Conservation (phyloP, 2,113 vertebrate genomes). For the Bufo bufo region DNA sequence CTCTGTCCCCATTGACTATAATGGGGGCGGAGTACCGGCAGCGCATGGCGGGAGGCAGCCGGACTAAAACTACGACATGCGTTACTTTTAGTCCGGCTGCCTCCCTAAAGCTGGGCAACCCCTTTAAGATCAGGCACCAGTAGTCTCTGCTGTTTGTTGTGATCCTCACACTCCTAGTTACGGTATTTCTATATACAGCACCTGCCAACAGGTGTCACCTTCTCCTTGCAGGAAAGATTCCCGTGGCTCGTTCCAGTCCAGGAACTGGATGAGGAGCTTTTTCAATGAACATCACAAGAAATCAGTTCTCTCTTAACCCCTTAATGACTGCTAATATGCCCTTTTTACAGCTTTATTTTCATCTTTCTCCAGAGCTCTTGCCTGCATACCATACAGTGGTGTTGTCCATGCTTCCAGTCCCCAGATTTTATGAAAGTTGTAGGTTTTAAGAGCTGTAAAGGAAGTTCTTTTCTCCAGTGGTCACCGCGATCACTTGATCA, state of each 20-base stretch:
- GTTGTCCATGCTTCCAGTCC: not conserved
- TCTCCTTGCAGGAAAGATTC: not conserved
- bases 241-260: not conserved
- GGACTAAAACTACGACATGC: no score
- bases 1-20: no score
- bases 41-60: no score
- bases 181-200: not conserved
- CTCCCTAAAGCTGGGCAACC: no score
- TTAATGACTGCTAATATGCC: not conserved
- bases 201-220: slow-evolving; percentile 39
- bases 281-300: not conserved
- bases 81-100: no score
- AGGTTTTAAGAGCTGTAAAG: no score
- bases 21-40: no score
- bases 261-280: not conserved
- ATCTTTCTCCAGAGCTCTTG: not conserved
- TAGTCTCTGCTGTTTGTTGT: no score
- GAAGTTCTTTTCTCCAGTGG: no score
- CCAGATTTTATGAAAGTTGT: not conserved
- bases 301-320: not conserved
- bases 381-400: not conserved
- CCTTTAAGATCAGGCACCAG: no score
- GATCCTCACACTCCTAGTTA: not conserved
- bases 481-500: no score
- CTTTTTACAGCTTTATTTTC: not conserved